These are phyloP conservation scores for Salvator merianae DNA, from an alignment of 2,113 vertebrate species.

Conservation along the genomic window DNA sequence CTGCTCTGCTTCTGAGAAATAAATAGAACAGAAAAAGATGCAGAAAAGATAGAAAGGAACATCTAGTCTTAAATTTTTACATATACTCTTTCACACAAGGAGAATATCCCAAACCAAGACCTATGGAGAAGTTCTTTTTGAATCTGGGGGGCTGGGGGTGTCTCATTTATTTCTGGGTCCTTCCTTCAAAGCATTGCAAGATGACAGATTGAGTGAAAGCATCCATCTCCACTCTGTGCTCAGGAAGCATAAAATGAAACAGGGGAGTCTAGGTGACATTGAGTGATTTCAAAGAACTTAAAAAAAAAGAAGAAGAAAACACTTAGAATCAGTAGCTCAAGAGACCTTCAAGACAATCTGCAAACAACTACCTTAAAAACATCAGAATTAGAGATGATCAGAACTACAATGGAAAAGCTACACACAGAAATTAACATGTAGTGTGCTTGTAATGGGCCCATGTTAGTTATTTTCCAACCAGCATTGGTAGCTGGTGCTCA, in stretches of 20 bases:
- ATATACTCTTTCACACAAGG: not conserved
- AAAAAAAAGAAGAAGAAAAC: conserved; percentile 38
- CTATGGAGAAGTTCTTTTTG: conserved; percentile 10
- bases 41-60: not conserved
- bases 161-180: conserved; percentile 45
- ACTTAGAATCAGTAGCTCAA: conserved; percentile 51
- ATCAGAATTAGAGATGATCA: conserved; percentile 47
- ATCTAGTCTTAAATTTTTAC: not conserved
- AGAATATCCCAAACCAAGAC: conserved; percentile 7
- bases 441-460: not conserved
- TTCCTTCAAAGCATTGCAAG: conserved; percentile 49
- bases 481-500: not conserved
- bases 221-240: conserved; percentile 66
- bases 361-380: conserved; percentile 46
- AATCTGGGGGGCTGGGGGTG: conserved; percentile 50
- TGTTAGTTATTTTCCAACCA: not conserved
- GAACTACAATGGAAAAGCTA: conserved; percentile 46
- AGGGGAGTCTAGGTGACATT: conserved; percentile 64
- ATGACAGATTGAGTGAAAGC: conserved; percentile 59
- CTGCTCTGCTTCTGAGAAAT: not conserved
- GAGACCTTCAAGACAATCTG: conserved; percentile 42
- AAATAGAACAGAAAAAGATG: not conserved
- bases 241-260: conserved; percentile 73
- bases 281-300: conserved; percentile 61
- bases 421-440: conserved; percentile 17